Conservation (phyloP, 2,888 invertebrate species). For the Machimus rusticus region DNA sequence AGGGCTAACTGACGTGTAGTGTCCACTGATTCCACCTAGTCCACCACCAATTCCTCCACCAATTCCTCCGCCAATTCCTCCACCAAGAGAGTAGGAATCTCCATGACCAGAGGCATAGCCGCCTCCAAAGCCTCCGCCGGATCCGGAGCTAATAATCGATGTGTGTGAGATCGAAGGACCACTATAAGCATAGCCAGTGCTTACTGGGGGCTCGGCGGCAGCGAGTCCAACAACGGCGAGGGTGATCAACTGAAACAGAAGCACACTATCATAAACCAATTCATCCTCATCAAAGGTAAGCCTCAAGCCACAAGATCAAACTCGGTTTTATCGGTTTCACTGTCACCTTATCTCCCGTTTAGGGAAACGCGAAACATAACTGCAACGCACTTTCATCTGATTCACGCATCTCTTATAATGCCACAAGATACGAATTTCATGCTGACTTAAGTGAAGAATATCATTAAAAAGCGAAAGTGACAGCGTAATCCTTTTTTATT, state of each 20-base stretch:
- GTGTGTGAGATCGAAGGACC: conserved; percentile 57
- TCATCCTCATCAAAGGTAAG: background rate
- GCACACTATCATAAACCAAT: background rate
- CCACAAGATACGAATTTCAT: background rate
- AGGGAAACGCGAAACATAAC: background rate
- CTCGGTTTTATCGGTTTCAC: conserved; percentile 23
- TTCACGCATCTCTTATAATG: background rate
- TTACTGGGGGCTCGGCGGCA: conserved; percentile 71
- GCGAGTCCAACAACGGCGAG: conserved; percentile 73
- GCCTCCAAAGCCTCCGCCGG: conserved; percentile 34
- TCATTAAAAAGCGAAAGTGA: background rate
- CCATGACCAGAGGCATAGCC: conserved; percentile 42
- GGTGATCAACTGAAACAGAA: conserved; percentile 72
- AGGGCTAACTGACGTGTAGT: conserved; percentile 72
- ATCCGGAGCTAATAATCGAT: conserved; percentile 41
- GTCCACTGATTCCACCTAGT: conserved; percentile 64
- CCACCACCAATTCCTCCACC: conserved; percentile 17
- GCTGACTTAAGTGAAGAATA: background rate
- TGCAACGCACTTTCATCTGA: conserved; percentile 5
- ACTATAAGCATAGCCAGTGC: conserved; percentile 68
- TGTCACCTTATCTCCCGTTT: background rate
- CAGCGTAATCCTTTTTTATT: background rate
- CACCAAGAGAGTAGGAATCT: conserved; percentile 26
- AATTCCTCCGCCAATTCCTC: conserved; percentile 27
- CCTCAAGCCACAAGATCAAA: conserved; percentile 24